Base-by-base conservation (phyloP, 2,797 vertebrate species). In the Simalia tracyae region DNA sequence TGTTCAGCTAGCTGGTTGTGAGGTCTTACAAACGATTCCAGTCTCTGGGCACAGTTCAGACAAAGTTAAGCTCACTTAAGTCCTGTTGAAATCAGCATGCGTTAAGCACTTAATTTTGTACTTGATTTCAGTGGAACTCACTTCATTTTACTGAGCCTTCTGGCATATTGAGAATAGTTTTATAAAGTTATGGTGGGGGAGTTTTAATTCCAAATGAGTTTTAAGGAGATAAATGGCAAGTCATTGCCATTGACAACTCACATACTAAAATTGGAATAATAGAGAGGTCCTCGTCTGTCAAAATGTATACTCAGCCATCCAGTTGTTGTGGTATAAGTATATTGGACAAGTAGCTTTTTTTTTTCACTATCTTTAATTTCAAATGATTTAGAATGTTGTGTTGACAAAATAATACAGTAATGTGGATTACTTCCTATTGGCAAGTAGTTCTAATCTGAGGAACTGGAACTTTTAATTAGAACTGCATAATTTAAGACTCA, bases 31-130 rank as follows among this genome's bases (percentile, higher is more conserved):
- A 63, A 90, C 22, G 42, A 84, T 54, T 87, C 46, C 87, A 31
- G 87, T 90, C 89, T 90, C 66, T 87, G 50, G 85, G 59, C 68
- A 57, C 68, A 92, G 66, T 84, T 90, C 85, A 92, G 89, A 76
- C 72, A 66, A 90, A 63, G 66, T 87, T 90, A 92, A 90, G 31
- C 85, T 90, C n/a, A 57, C 31, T 54, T 57, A 81, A 84, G 5
- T 63, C n/a, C 31, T 64, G 24, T 14, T 87, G 84, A 86, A 86
- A 92, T 92, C 84, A 60, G 26, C 91, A 89, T 64, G 84, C 68
- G 89, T 92, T 86, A 92, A 72, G 64, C 64, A 90, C 46, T 87
- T 87, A 81, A 92, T 68, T 92, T 26, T 86, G 61, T 36, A 46
- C 81, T 89, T 50, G 61, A 81, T 92, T 92, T 87, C 64, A 63